Base-by-base conservation (phyloP, 1,140 invertebrate genomes). In the Cyphomyrmex costatus region DNA sequence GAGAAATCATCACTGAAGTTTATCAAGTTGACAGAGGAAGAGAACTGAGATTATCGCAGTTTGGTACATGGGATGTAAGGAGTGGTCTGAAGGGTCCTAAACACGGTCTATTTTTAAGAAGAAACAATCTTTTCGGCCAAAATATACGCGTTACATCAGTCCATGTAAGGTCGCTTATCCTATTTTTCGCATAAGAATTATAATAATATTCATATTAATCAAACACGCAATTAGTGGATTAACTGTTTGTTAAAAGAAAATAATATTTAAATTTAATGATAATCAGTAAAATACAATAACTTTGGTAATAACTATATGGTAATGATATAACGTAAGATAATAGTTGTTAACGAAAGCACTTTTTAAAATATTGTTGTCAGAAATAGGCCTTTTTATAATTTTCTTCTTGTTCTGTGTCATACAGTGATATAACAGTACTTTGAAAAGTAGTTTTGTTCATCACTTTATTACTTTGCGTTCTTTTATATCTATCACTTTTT, bases 61-160 rank as follows among this genome's bases (percentile, higher is more conserved):
- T 94, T 33, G 95, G 92, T 0, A 24, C 42, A 2, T 95, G 94
- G 94, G 80, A 88, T 66, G 1, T 12, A 3, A 16, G 42, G 0
- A 19, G 30, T 2, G 94, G 94, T 3, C 85, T 95, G 3, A 70
- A 51, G 10, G 90, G 86, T 3, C 92, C 95, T 8, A 88, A 58
- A 14, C 46, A 86, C 0, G 79, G 88, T 27, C 85, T 95, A 3
- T 95, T 93, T 88, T 92, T 93, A 58, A 86, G 95, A 61, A 91
- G 95, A 46, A 91, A 93, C 36, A 79, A 94, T 92, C 91, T 95
- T 6, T 86, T 88, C 8, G 95, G 95, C 3, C 92, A 93, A 65
- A 88, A 88, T 73, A 91, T 95, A 65, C 88, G 92, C 21, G 93
- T 95, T 56, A 84, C 92, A 7, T 91, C 93, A 3, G 63, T 95